phyloP scores from a whole-genome alignment of 1,140 invertebrate species.

The Lepeophtheirus salmonis region DNA sequence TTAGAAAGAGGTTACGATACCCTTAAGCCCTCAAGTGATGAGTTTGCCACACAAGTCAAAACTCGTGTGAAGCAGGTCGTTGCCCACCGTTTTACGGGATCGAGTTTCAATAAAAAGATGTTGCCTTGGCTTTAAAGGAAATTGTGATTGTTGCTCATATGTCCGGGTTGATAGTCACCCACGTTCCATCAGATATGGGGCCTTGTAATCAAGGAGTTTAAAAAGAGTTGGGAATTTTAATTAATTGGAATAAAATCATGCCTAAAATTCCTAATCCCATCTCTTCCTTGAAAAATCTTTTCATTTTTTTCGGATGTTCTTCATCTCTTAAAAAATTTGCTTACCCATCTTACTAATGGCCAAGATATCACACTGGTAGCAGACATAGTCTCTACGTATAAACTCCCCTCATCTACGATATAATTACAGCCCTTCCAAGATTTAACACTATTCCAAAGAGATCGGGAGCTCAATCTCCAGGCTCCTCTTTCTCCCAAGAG shows the following conservation, averaged over 20 bases:
- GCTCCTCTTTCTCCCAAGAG: background rate
- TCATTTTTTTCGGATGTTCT: background rate
- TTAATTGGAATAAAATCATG: background rate
- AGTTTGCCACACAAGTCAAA: background rate
- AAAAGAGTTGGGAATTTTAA: background rate
- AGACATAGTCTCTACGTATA: background rate
- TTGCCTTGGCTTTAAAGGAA: background rate
- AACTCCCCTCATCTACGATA: background rate
- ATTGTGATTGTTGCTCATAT: background rate
- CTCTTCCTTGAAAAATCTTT: background rate
- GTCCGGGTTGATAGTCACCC: background rate
- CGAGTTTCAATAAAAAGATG: background rate
- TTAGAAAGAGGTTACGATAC: background rate
- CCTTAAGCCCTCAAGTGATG: background rate
- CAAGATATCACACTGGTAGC: background rate
- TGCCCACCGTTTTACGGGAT: background rate
- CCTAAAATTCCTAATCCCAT: background rate
- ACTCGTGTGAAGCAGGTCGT: background rate
- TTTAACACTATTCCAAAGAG: background rate
- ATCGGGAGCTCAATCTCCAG: background rate
- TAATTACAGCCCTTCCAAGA: background rate
- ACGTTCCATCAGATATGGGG: background rate
- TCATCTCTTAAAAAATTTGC: background rate
- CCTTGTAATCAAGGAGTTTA: background rate
- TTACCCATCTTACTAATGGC: background rate